Evolutionary conservation across 2,797 vertebrate species (phyloP).

Genomic region (Eospalax fontanierii): DNA sequence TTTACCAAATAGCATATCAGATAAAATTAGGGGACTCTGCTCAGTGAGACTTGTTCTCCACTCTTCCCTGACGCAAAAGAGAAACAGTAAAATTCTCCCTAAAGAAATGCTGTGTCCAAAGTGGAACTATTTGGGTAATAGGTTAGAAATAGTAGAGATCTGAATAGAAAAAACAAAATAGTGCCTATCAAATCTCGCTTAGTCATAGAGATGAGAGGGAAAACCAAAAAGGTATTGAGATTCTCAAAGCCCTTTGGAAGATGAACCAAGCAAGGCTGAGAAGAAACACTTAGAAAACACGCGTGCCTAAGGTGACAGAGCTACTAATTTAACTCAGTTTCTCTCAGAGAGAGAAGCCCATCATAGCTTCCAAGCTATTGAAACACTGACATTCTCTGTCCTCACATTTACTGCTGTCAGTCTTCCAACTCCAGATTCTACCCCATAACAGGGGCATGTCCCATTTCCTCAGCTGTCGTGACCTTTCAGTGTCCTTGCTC

Average conservation of each 20-base stretch:
- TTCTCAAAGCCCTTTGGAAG: background rate
- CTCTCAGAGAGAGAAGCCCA: background rate
- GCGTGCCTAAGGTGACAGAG: background rate
- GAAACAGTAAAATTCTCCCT: background rate
- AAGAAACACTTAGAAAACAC: background rate
- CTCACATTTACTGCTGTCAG: background rate
- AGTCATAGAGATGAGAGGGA: background rate
- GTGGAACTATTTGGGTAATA: background rate
- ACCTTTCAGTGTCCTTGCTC: background rate
- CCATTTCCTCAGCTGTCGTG: background rate
- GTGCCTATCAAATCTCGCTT: background rate
- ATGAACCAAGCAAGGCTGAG: background rate
- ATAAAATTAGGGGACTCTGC: background rate
- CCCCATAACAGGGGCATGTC: background rate
- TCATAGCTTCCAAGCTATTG: background rate
- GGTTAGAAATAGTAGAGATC: background rate
- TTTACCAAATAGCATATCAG: background rate
- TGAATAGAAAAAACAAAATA: background rate
- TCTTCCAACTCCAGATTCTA: constrained; percentile 1
- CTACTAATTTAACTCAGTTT: background rate
- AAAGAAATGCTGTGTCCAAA: background rate
- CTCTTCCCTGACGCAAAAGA: background rate
- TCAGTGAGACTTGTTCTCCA: background rate
- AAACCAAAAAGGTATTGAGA: background rate
- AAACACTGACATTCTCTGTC: background rate